A percentile compares a stretch with the other conserved stretches of the same genome.
These are phyloP conservation scores for Catharus bicknelli DNA, from an alignment of 2,113 vertebrate species.

Conservation along the genomic window DNA sequence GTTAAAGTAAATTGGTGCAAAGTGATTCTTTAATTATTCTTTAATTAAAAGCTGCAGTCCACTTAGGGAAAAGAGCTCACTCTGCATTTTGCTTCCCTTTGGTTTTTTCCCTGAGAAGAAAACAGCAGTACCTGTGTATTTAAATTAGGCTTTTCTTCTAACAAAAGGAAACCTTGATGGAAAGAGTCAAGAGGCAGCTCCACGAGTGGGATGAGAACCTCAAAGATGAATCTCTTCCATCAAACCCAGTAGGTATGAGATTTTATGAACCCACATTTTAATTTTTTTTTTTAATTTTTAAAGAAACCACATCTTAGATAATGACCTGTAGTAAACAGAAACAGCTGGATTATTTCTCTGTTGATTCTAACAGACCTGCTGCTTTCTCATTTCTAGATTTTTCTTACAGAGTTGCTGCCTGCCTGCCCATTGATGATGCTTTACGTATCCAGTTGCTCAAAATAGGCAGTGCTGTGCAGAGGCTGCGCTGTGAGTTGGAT, in stretches of 20 bases:
- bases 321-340: neutral
- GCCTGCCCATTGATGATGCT: slow-evolving; percentile 93
- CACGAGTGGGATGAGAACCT: slow-evolving; percentile 98
- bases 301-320: neutral
- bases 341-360: neutral
- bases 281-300: no score
- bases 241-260: slow-evolving; percentile 88
- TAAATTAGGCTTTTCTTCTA: slow-evolving; percentile 69
- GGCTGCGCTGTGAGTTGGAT: slow-evolving; percentile 94
- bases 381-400: slow-evolving; percentile 81
- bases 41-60: neutral
- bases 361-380: neutral
- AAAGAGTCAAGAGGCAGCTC: slow-evolving; percentile 93
- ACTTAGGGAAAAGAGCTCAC: slow-evolving; percentile 29
- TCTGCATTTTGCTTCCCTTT: slow-evolving; percentile 35
- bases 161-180: slow-evolving; percentile 94
- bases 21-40: neutral
- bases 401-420: slow-evolving; percentile 96
- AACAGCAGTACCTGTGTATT: slow-evolving; percentile 56
- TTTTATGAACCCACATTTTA: rapidly evolving
- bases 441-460: slow-evolving; percentile 91
- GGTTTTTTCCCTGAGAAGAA: slow-evolving; percentile 31
- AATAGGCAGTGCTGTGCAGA: slow-evolving; percentile 94
- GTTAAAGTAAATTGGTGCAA: neutral
- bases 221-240: slow-evolving; percentile 93